A percentile compares a stretch with the other conserved stretches of the same genome.
Evolutionary conservation across 2,113 vertebrate species (phyloP).

Genomic region (Oreotragus oreotragus): DNA sequence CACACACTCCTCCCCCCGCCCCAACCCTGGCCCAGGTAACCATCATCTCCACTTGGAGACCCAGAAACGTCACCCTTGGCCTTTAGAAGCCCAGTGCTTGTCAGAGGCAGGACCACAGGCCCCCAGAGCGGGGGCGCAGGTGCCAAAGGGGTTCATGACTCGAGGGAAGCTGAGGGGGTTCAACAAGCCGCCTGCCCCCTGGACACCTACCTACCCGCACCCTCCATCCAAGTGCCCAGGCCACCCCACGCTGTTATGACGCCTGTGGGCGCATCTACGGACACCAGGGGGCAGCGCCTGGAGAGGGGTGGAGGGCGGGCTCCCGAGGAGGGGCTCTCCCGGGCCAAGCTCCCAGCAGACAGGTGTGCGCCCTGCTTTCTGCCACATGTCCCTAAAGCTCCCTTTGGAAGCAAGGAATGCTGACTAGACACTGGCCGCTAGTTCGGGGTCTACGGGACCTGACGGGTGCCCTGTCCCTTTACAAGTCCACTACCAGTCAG

Average conservation of each 20-base stretch:
- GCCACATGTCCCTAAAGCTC: fast-evolving
- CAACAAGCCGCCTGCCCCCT: background rate
- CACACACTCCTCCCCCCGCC: no score
- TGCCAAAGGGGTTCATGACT: background rate
- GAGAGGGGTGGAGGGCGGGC: fast-evolving
- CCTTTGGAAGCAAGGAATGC: background rate
- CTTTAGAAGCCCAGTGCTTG: background rate
- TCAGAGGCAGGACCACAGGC: fast-evolving
- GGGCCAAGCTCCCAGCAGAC: background rate
- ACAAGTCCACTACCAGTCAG: fast-evolving
- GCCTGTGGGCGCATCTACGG: background rate
- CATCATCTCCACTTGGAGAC: fast-evolving
- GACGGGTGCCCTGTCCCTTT: background rate
- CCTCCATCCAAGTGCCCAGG: background rate
- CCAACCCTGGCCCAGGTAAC: background rate
- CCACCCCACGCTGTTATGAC: no score
- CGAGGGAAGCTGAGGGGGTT: background rate
- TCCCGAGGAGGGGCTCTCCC: background rate
- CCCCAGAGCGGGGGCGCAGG: fast-evolving
- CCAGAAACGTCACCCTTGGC: fast-evolving
- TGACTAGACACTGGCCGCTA: fast-evolving
- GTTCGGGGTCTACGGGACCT: fast-evolving
- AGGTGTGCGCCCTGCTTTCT: background rate
- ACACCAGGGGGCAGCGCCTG: background rate
- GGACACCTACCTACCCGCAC: background rate